Evolutionary conservation across 1,140 invertebrate species (phyloP), one percentile per base, ranked within the genome.

Genomic region (Pogonomyrmex barbatus): DNA sequence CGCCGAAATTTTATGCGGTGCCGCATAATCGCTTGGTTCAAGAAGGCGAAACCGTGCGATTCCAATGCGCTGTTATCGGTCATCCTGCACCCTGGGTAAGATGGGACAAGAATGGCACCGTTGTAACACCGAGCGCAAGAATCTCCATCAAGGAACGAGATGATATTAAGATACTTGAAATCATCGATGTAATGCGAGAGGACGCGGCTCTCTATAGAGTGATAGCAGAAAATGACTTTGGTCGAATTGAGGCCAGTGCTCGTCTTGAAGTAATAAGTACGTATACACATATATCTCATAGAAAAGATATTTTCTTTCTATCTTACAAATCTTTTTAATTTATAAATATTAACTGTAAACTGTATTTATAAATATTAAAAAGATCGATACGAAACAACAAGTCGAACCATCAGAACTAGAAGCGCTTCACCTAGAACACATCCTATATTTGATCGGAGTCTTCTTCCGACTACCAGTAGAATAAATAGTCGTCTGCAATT

Each of bases 1-100:
- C 97, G 2, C 97, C 98, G 0, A 98, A 98, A 94, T 98, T 99
- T 95, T 97, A 98, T 93, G 97, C 98, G 33, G 97, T 98, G 81
- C 98, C 98, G 1, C 97, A 98, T 92, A 98, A 98, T 93, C 96
- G 97, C 65, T 96, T 98, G 6, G 97, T 96, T 0, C 97, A 98
- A 92, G 97, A 98, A 94, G 98, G 98, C 9, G 97, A 98, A 88
- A 97, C 97, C 1, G 96, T 97, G 1, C 94, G 97, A 8, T 98
- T 98, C 94, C 97, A 98, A 89, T 98, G 97, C 90, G 96, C 97
- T 2, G 96, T 98, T 0, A 96, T 96, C 8, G 98, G 98, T 1
- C 96, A 97, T 89, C 97, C 97, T 0, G 94, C 96, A 0, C 97
- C 97, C 0, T 97, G 97, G 97, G 96, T 97, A 0, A 96, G 96